Base-by-base conservation (phyloP, 1,140 invertebrate genomes). In the Micrasema longulum region DNA sequence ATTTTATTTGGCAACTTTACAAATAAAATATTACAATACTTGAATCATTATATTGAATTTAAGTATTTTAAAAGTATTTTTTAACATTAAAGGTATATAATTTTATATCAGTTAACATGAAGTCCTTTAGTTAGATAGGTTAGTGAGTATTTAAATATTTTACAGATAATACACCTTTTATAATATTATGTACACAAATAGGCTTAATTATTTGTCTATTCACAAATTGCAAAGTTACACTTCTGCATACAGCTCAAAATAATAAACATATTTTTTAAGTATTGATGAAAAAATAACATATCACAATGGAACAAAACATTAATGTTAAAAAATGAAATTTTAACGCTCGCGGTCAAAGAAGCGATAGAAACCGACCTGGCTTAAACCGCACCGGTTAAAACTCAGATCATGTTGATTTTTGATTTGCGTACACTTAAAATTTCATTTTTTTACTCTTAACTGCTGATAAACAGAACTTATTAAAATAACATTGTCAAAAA, bases 1-100 rank as follows among this genome's bases (percentile, higher is more conserved):
- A 66, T 52, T 74, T 74, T 71, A 74, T 74, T 74, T 74, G 72
- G 72, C 72, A 74, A 71, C 72, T 52, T 74, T 69, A 74, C 72
- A 73, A n/a, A n/a, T n/a, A n/a, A n/a, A n/a, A n/a, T 50, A 35
- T 50, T 66, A 66, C 45, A 36, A 20, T 64, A 64, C 35, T 66
- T 36, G 22, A 53, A 23, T 41, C 45, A 63, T 36, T 20, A 41
- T 63, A 63, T 50, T 50, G 14, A 66, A 47, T 47, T 23, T 66
- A 48, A 50, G 31, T 31, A 48, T 48, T 66, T 35, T 52, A 63
- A 50, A 50, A 31, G 50, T 26, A 48, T 48, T 66, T 31, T n/a
- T n/a, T n/a, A n/a, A n/a, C 14, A 65, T 66, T n/a, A 45, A 66
- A 43, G 50, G 20, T 63, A n/a, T 45, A 36, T 41, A 22, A 43